Conservation (phyloP, 2,113 vertebrate species). For the Xenopus borealis region DNA sequence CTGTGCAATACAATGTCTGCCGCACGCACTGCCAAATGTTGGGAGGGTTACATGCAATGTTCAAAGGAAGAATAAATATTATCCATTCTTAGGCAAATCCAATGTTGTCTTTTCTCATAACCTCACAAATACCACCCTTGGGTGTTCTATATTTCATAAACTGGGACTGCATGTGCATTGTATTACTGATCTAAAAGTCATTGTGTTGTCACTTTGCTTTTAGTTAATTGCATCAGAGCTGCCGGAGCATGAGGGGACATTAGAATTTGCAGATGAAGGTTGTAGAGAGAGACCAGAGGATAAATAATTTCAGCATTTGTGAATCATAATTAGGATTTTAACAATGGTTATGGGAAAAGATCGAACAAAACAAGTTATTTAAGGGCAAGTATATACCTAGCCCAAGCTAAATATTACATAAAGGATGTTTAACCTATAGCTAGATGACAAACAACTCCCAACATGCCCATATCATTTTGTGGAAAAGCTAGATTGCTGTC, state of each 20-base stretch:
- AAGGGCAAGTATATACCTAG: too few species aligned
- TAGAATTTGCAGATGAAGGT: neutral
- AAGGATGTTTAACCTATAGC: too few species aligned
- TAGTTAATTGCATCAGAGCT: neutral
- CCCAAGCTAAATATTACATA: too few species aligned
- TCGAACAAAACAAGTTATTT: too few species aligned
- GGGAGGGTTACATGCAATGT: neutral
- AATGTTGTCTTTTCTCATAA: neutral
- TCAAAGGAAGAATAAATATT: slow-evolving; percentile 5
- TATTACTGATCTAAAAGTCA: neutral
- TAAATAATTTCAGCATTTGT: neutral
- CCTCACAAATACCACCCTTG: neutral
- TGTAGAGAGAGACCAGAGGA: neutral
- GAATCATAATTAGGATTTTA: neutral
- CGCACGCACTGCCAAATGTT: neutral
- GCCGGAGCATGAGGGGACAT: neutral
- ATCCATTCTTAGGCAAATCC: neutral
- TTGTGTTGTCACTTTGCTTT: neutral
- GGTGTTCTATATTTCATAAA: neutral
- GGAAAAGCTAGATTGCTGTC: too few species aligned
- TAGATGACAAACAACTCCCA: too few species aligned
- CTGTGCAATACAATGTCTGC: neutral
- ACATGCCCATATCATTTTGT: too few species aligned
- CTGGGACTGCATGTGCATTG: neutral
- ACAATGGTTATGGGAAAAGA: neutral